Percentiles rank a stretch among this genome's conserved stretches.
These are phyloP conservation scores for Oncopeltus fasciatus DNA, from an alignment of 1,140 invertebrate species.

Conservation along the genomic window DNA sequence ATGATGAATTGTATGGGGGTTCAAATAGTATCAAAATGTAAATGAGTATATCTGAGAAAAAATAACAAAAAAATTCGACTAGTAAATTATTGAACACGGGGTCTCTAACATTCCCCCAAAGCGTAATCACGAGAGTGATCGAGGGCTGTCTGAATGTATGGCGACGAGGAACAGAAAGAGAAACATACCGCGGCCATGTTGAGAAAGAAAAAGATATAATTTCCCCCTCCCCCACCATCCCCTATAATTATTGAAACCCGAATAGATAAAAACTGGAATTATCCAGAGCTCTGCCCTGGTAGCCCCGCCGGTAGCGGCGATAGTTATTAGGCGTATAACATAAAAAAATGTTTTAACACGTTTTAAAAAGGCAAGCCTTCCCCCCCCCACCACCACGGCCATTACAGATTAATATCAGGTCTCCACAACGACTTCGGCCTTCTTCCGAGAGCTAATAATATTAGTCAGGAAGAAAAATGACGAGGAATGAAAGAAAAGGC, in stretches of 20 bases:
- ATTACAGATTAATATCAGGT: background rate
- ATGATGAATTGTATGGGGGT: too few species aligned
- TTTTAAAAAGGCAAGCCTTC: background rate
- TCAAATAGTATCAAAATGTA: too few species aligned
- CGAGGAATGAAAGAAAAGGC: background rate
- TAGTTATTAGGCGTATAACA: background rate
- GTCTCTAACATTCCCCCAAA: too few species aligned
- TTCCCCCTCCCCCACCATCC: background rate
- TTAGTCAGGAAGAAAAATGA: background rate
- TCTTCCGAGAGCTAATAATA: background rate
- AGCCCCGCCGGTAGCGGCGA: too few species aligned
- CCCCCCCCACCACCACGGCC: background rate
- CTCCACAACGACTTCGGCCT: background rate
- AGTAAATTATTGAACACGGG: too few species aligned
- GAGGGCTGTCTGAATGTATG: too few species aligned
- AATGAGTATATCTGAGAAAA: too few species aligned
- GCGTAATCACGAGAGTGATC: too few species aligned
- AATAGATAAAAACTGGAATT: background rate
- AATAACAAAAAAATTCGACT: too few species aligned
- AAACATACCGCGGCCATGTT: too few species aligned
- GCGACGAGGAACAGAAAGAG: too few species aligned
- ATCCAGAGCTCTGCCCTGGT: background rate
- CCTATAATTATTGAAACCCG: background rate
- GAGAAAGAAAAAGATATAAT: background rate
- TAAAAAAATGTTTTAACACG: background rate